Evolutionary conservation across 2,113 vertebrate species (phyloP).

Genomic region (Nothocercus julius): DNA sequence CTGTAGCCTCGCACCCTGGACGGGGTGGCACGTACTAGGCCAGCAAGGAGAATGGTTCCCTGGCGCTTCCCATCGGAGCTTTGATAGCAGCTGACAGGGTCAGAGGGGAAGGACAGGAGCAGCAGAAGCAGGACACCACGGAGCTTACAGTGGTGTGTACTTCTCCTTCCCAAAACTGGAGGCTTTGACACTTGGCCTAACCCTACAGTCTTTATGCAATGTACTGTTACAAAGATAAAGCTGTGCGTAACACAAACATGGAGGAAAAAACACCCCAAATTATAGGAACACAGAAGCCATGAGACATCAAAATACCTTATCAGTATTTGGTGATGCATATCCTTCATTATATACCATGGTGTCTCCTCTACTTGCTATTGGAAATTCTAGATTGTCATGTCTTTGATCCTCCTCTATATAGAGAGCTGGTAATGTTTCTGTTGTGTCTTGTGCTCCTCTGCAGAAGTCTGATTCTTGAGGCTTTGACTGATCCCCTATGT

Average conservation of each 20-base stretch:
- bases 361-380: conserved; percentile 46
- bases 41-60: neutral
- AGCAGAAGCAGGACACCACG: rapidly evolving
- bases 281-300: neutral
- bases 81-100: neutral
- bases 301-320: conserved; percentile 81
- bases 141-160: neutral
- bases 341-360: conserved; percentile 70
- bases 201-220: neutral
- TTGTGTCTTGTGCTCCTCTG: conserved; percentile 7
- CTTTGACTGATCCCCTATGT: conserved; percentile 50
- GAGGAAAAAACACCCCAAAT: neutral
- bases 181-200: neutral
- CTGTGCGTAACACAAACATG: neutral
- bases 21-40: neutral
- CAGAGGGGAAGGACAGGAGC: neutral
- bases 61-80: neutral
- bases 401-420: conserved; percentile 85
- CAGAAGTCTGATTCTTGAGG: conserved; percentile 46
- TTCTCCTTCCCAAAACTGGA: neutral
- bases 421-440: conserved; percentile 76
- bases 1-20: neutral
- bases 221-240: neutral
- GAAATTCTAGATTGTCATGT: conserved; percentile 24
- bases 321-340: conserved; percentile 43